Percentiles rank a stretch among this genome's conserved stretches.
These are phyloP conservation scores for Auanema sp. DNA, from an alignment of 2,888 invertebrate species.

Conservation along the genomic window DNA sequence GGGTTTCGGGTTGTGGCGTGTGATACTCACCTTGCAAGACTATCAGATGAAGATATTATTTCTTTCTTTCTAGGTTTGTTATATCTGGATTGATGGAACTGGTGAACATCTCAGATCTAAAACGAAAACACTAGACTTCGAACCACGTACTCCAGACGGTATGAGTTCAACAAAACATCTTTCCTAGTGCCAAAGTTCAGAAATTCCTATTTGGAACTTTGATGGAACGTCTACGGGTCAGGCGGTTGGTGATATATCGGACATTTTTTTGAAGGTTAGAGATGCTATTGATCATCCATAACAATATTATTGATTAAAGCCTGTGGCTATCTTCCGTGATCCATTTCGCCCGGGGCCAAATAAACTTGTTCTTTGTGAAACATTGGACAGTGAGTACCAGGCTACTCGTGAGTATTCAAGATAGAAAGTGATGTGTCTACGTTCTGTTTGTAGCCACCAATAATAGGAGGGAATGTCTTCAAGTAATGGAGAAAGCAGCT, in stretches of 20 bases:
- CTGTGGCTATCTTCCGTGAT: constrained; percentile 82
- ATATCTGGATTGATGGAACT: constrained; percentile 90
- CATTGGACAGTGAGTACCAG: constrained; percentile 43
- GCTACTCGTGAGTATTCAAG: constrained; percentile 42
- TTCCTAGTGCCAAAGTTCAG: constrained; percentile 38
- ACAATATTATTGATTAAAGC: constrained; percentile 67
- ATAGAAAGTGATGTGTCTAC: background rate
- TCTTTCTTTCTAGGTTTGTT: constrained; percentile 73
- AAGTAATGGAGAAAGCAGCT: constrained; percentile 66
- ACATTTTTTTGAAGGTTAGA: constrained; percentile 74
- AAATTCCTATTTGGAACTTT: constrained; percentile 66
- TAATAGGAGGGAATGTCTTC: constrained; percentile 65
- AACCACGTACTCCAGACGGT: constrained; percentile 73
- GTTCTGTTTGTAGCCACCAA: constrained; percentile 64
- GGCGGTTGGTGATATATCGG: constrained; percentile 68
- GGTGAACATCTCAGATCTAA: constrained; percentile 85
- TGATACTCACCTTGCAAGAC: constrained; percentile 8
- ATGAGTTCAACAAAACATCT: constrained; percentile 4
- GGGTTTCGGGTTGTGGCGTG: background rate
- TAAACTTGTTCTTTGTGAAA: constrained; percentile 54
- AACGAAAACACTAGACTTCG: constrained; percentile 81
- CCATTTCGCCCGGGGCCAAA: constrained; percentile 73
- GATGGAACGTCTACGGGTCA: constrained; percentile 67
- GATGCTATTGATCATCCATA: background rate
- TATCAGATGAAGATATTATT: constrained; percentile 21